phyloP scores from a whole-genome alignment of 64 coral and sea anemone species.

The Exaiptasia diaphana region DNA sequence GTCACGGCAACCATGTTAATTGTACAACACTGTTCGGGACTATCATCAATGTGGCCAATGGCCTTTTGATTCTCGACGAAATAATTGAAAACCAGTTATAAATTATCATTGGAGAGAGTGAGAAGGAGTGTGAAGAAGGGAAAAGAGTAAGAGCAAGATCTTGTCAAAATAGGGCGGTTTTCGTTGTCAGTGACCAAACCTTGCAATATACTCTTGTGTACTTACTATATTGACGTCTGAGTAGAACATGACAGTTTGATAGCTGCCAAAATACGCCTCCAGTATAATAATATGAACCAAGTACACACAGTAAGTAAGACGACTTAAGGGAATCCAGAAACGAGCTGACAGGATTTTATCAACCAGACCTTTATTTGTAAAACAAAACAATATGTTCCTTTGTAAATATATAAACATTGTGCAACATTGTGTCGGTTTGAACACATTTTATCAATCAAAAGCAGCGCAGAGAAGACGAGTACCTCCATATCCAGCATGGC shows the following conservation, averaged over 20 bases:
- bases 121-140: too few species aligned
- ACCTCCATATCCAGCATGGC: conserved; percentile 84
- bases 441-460: neutral
- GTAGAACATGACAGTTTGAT: conserved; percentile 9
- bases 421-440: neutral
- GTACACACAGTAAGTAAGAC: conserved; percentile 60
- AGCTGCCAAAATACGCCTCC: neutral
- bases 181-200: too few species aligned
- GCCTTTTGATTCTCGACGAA: too few species aligned
- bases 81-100: too few species aligned
- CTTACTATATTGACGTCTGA: conserved; percentile 61
- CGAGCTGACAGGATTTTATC: conserved; percentile 57
- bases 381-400: neutral
- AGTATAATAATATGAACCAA: conserved; percentile 51
- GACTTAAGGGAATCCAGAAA: conserved; percentile 73
- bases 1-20: too few species aligned
- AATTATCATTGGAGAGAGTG: too few species aligned
- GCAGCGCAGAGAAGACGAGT: too few species aligned
- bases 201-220: too few species aligned
- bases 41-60: too few species aligned
- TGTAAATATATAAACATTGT: neutral
- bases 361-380: conserved; percentile 46
- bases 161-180: too few species aligned
- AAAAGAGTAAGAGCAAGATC: too few species aligned
- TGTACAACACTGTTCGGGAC: too few species aligned